phyloP scores from a whole-genome alignment of 2,888 invertebrate genomes.

The Margaritifera margaritifera region DNA sequence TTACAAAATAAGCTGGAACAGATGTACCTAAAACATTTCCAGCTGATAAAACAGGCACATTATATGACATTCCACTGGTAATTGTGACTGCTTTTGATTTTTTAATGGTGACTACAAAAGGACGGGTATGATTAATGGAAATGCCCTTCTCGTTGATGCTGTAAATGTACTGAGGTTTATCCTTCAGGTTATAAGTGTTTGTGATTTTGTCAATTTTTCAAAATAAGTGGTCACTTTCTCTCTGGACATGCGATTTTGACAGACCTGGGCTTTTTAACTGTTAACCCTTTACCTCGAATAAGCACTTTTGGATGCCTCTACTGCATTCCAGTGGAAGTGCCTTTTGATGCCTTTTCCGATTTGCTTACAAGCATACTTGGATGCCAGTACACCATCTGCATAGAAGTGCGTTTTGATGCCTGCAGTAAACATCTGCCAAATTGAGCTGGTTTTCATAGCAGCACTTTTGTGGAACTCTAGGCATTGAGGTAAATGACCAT shows the following conservation, averaged over 20 bases:
- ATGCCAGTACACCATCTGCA: too few relatives aligned
- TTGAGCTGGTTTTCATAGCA: too few relatives aligned
- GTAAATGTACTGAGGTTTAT: slow-evolving; percentile 31
- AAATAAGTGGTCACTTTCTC: slow-evolving; percentile 22
- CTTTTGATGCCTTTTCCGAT: slow-evolving; percentile 25
- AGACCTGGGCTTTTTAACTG: too few relatives aligned
- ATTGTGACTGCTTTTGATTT: slow-evolving; percentile 6
- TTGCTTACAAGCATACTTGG: too few relatives aligned
- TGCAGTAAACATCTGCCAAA: too few relatives aligned
- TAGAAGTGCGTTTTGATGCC: too few relatives aligned
- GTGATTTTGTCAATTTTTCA: slow-evolving; percentile 21
- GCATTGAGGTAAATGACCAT: too few relatives aligned
- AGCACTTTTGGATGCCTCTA: slow-evolving; percentile 30
- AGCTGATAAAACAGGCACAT: slow-evolving; percentile 19
- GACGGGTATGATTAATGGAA: slow-evolving; percentile 10
- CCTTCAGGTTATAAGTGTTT: slow-evolving; percentile 21
- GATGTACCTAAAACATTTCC: slow-evolving; percentile 23
- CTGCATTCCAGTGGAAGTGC: too few relatives aligned
- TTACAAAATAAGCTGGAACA: slow-evolving; percentile 27
- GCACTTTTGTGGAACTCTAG: too few relatives aligned
- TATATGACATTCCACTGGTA: slow-evolving; percentile 6
- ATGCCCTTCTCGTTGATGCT: slow-evolving; percentile 37
- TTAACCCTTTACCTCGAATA: slow-evolving; percentile 16
- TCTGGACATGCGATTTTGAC: too few relatives aligned
- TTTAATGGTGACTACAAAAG: slow-evolving; percentile 1